A percentile compares a stretch with the other conserved stretches of the same genome.
Evolutionary conservation across 92 coral and sea anemone genomes (phyloP).

Genomic region (Pocillopora grandis): DNA sequence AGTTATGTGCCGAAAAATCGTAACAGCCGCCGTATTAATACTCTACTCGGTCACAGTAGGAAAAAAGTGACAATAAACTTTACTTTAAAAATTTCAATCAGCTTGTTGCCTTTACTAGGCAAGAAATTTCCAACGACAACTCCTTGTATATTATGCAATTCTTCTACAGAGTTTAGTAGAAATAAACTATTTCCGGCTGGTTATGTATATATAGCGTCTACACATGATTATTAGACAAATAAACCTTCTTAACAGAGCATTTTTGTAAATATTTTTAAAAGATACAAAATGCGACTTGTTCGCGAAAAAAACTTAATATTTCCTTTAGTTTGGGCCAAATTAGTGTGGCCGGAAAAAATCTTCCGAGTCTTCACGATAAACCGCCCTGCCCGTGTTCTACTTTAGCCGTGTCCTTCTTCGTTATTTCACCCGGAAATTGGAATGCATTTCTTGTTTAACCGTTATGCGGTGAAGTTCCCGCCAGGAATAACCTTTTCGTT

Average conservation of each 20-base stretch:
- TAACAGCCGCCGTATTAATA: too few relatives aligned
- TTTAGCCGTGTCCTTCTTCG: too few relatives aligned
- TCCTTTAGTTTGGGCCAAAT: background rate
- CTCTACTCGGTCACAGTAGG: background rate
- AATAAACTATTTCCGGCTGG: background rate
- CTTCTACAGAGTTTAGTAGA: background rate
- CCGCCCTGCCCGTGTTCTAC: too few relatives aligned
- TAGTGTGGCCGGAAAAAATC: background rate
- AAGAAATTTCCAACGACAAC: background rate
- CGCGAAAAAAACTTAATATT: background rate
- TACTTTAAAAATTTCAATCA: too few relatives aligned
- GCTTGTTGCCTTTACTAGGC: too few relatives aligned
- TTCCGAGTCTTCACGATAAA: too few relatives aligned
- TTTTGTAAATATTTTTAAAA: constrained; percentile 2
- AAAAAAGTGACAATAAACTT: too few relatives aligned
- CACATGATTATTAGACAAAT: background rate
- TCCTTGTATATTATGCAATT: background rate
- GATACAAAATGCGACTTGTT: background rate
- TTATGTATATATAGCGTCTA: background rate
- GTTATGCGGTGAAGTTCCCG: background rate
- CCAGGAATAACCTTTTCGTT: background rate
- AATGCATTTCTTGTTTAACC: background rate
- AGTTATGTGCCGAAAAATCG: background rate
- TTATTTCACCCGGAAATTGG: too few relatives aligned
- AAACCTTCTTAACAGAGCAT: background rate